Conservation (phyloP, 2,888 invertebrate species). For the Eutolmus rufibarbis region DNA sequence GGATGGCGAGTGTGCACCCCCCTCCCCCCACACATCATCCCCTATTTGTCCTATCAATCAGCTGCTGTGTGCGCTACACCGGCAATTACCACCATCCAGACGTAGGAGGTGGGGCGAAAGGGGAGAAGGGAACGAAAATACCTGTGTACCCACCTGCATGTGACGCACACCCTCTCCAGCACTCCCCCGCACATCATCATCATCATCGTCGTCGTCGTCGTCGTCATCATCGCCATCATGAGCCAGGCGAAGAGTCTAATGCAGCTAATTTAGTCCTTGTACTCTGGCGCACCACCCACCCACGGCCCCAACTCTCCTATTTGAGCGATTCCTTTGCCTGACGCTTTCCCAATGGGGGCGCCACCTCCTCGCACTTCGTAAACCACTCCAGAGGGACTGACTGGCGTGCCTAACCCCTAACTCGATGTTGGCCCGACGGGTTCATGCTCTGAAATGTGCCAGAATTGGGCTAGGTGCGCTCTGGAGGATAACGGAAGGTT, state of each 20-base stretch:
- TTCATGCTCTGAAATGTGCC: conserved; percentile 9
- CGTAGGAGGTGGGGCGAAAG: neutral
- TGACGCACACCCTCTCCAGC: neutral
- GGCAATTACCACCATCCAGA: conserved; percentile 7
- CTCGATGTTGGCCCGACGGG: neutral
- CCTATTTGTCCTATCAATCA: conserved; percentile 20
- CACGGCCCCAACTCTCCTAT: neutral
- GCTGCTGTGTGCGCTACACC: neutral
- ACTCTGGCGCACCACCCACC: neutral
- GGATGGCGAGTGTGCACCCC: neutral
- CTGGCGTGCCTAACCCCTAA: neutral
- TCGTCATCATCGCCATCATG: neutral
- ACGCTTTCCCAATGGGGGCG: neutral
- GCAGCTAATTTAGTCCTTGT: conserved; percentile 36
- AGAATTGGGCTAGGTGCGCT: neutral
- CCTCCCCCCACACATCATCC: neutral
- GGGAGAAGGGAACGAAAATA: neutral
- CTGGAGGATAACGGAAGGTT: neutral
- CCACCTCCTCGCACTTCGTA: neutral
- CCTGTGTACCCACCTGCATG: neutral
- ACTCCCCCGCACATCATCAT: neutral
- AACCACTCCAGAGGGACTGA: conserved; percentile 6
- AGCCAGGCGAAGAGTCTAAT: neutral
- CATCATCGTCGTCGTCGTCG: neutral
- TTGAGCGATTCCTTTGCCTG: neutral